Percentiles rank a stretch among this genome's conserved stretches.
Evolutionary conservation across 2,797 vertebrate genomes (phyloP).

Genomic region (Tragelaphus oryx): DNA sequence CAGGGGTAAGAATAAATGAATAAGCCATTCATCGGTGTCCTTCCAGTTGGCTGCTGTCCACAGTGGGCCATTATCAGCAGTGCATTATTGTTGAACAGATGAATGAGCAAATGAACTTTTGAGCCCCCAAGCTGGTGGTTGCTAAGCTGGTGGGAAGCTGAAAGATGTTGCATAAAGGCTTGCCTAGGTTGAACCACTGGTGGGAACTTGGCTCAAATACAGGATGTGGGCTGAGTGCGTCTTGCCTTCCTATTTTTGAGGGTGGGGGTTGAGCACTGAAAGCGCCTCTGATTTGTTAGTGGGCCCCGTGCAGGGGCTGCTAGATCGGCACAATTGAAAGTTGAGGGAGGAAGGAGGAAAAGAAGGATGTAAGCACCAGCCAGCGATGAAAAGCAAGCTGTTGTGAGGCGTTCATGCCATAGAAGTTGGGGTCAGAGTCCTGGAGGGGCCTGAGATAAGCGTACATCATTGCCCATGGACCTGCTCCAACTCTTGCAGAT

Average conservation of each 20-base stretch:
- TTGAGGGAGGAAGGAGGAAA: background rate
- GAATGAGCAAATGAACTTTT: background rate
- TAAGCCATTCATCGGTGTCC: background rate
- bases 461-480: rapidly evolving
- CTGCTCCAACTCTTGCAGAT: background rate
- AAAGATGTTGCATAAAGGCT: constrained; percentile 4
- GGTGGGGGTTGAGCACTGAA: background rate
- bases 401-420: background rate
- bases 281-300: constrained; percentile 13
- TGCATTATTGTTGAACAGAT: background rate
- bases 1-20: background rate
- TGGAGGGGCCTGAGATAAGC: background rate
- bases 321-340: background rate
- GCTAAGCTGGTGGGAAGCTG: background rate
- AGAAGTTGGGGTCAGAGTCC: background rate
- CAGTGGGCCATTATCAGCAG: background rate
- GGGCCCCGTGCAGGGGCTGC: background rate
- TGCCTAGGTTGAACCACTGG: background rate
- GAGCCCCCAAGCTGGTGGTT: background rate
- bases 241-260: background rate
- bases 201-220: constrained; percentile 49
- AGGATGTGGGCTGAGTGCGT: constrained; percentile 69
- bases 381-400: background rate
- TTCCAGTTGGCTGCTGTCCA: background rate
- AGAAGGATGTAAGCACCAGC: background rate